Conservation (phyloP, 1,140 invertebrate genomes). For the Calycopis cecrops region DNA sequence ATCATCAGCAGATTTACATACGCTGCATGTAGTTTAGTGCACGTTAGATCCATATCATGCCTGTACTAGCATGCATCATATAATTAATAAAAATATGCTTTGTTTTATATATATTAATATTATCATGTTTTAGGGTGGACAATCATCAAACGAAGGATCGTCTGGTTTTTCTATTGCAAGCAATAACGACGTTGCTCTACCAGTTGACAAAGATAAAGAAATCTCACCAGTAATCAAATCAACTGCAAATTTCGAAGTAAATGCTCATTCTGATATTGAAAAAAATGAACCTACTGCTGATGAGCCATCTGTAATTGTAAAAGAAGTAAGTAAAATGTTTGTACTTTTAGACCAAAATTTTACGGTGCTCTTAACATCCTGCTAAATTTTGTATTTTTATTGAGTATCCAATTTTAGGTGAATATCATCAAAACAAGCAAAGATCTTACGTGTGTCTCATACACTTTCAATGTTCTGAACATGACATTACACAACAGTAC, state of each 20-base stretch:
- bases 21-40: slow-evolving; percentile 3
- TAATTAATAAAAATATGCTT: not conserved
- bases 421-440: not conserved
- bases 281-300: slow-evolving; percentile 22
- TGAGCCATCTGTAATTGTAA: slow-evolving; percentile 39
- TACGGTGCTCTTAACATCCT: slow-evolving; percentile 32
- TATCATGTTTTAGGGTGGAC: slow-evolving; percentile 42
- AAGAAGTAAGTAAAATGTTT: slow-evolving; percentile 53
- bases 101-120: not conserved
- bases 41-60: not conserved
- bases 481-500: not conserved
- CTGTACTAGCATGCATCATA: not conserved
- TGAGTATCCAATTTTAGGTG: not conserved
- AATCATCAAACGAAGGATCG: slow-evolving; percentile 33
- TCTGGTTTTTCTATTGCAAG: slow-evolving; percentile 40
- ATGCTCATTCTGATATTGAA: slow-evolving; percentile 25
- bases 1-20: not conserved
- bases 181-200: slow-evolving; percentile 32
- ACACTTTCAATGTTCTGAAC: not conserved
- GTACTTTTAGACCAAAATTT: slow-evolving; percentile 19
- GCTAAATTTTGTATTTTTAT: not conserved
- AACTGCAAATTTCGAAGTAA: slow-evolving; percentile 33
- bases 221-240: slow-evolving; percentile 43
- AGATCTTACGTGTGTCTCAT: too few relatives aligned
- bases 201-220: slow-evolving; percentile 38